Conservation (phyloP, 2,888 invertebrate species). For the Rotaria macrura region DNA sequence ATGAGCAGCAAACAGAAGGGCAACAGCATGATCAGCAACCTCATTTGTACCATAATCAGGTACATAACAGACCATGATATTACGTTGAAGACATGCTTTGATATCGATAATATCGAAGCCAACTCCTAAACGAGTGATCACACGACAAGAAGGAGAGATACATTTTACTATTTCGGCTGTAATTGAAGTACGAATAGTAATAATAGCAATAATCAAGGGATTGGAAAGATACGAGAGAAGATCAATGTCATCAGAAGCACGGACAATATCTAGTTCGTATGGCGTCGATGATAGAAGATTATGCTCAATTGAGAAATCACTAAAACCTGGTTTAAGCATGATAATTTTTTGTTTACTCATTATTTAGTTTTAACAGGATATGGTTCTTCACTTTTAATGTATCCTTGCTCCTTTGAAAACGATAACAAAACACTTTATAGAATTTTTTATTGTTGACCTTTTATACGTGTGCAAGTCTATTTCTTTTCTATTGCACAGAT, state of each 20-base stretch:
- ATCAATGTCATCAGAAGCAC: not conserved
- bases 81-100: slow-evolving; percentile 1
- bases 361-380: too few species aligned
- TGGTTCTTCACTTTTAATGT: too few species aligned
- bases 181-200: not conserved
- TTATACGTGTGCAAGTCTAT: too few species aligned
- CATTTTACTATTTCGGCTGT: not conserved
- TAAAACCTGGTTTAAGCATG: not conserved
- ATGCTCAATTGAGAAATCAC: not conserved
- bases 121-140: slow-evolving; percentile 23
- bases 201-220: not conserved
- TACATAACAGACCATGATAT: slow-evolving; percentile 24
- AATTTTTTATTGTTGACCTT: too few species aligned
- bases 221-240: not conserved
- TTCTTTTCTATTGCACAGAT: too few species aligned
- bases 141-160: not conserved
- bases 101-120: slow-evolving; percentile 32
- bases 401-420: not conserved
- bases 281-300: not conserved
- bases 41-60: slow-evolving; percentile 26
- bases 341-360: not conserved
- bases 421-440: not conserved
- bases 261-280: not conserved
- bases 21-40: slow-evolving; percentile 28
- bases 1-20: slow-evolving; percentile 12